Base-by-base conservation (phyloP, 2,797 vertebrate genomes). In the Sciaenops ocellatus region DNA sequence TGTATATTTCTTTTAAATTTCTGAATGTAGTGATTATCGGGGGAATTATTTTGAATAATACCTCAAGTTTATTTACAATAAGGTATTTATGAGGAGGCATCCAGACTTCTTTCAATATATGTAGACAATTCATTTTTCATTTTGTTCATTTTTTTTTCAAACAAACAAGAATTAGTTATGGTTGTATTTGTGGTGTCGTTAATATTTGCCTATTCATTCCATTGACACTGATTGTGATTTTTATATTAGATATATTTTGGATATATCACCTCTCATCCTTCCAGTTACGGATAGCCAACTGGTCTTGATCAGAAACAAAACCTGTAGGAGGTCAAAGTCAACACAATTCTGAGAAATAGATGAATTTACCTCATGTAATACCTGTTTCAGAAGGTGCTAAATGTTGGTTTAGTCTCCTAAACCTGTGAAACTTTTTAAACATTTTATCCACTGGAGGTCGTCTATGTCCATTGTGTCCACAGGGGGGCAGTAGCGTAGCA, bases 401-500 rank as follows among this genome's bases (percentile, higher is more conserved):
- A 12, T 20, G 9, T 57, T 6, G 12, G 16, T 11, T 56, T 26
- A 26, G 24, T n/a, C 30, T 61, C 6, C 24, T 55, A 1, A 17
- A 30, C n/a, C 11, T n/a, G 50, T 41, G 22, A 13, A 26, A 41
- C 2, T 15, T 46, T 20, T 42, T 18, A 3, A 11, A 26, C 1
- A 8, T 9, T 4, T 41, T 3, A 57, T 30, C 3, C 8, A 28
- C 22, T 54, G 16, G 3, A 51, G 28, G 22, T 2, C 38, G 69
- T 75, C 30, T 44, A 0, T 64, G 16, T 2, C 3, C 5, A 4
- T 3, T n/a, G 1, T 17, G n/a, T 63, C 85, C 91, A 92, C 83
- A 83, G 51, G 94, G 89, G 90, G 93, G 93, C 94, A 96, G 92
- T 95, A 95, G 92, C 15, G 84, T 63, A 73, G 69, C 90, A 89